Percentiles rank a stretch among this genome's conserved stretches.
Conservation (phyloP, 2,888 invertebrate genomes). For the Timema cristinae region DNA sequence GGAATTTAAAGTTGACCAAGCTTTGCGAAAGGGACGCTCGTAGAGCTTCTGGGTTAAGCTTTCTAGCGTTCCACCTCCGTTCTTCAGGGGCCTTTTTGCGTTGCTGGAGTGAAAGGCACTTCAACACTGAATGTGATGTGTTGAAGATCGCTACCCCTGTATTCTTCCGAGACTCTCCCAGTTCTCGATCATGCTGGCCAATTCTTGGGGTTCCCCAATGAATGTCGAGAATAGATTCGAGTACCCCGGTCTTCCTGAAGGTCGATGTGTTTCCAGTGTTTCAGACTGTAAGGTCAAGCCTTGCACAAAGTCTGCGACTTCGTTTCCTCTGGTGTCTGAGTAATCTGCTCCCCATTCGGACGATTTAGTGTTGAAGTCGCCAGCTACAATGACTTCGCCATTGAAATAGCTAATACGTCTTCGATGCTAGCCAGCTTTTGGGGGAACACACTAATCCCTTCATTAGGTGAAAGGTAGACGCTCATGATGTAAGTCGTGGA, state of each 20-base stretch:
- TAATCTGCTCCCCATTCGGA: neutral
- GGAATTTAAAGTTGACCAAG: no score
- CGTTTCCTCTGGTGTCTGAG: neutral
- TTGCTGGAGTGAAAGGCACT: no score
- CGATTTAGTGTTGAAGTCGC: no score
- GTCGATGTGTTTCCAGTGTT: neutral
- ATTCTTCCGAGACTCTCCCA: neutral
- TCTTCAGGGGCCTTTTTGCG: no score
- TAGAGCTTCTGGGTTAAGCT: no score
- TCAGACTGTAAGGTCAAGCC: neutral
- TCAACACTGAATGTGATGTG: neutral
- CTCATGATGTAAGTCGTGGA: neutral
- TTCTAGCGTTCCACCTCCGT: no score
- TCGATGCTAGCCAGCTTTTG: constrained; percentile 2
- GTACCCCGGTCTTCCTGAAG: neutral
- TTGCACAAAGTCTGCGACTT: neutral
- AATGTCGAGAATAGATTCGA: no score
- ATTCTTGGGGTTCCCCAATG: no score
- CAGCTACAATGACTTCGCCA: neutral
- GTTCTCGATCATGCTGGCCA: no score
- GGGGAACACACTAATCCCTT: neutral
- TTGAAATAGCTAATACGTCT: neutral
- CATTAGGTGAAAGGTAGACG: neutral
- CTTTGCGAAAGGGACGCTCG: no score
- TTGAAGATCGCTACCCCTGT: neutral